phyloP scores from a whole-genome alignment of 1,140 invertebrate species.

The Caligus rogercresseyi region DNA sequence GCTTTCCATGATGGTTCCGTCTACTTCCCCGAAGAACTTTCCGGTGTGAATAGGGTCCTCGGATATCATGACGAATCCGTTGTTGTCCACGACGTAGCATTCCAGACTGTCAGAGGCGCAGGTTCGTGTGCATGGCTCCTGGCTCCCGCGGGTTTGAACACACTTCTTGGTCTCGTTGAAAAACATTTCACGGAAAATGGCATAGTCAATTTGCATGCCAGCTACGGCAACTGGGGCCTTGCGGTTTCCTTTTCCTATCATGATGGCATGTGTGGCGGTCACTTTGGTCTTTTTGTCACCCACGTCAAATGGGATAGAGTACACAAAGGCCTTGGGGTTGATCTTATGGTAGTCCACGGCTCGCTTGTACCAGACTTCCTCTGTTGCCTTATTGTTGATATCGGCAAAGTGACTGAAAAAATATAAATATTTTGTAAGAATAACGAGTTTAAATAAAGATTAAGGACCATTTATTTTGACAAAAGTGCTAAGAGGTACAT shows the following conservation, averaged over 20 bases:
- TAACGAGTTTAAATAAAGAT: too few species aligned
- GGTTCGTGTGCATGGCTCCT: constrained; percentile 50
- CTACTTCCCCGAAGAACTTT: constrained; percentile 75
- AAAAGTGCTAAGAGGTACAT: too few species aligned
- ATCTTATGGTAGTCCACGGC: constrained; percentile 73
- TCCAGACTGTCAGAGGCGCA: constrained; percentile 67
- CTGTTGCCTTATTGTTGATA: constrained; percentile 56
- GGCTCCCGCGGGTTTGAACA: background rate
- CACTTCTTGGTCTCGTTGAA: constrained; percentile 31
- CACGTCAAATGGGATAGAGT: constrained; percentile 69
- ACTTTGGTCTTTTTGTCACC: constrained; percentile 51
- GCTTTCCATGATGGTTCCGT: constrained; percentile 85
- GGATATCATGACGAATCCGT: constrained; percentile 78
- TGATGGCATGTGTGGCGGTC: constrained; percentile 70
- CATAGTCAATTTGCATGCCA: constrained; percentile 63
- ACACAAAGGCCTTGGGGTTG: constrained; percentile 74
- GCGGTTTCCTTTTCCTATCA: constrained; percentile 52
- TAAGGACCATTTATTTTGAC: too few species aligned
- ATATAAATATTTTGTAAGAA: constrained; percentile 4
- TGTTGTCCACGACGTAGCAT: constrained; percentile 79
- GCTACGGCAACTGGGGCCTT: constrained; percentile 74
- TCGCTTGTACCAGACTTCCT: constrained; percentile 76
- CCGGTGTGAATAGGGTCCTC: constrained; percentile 63
- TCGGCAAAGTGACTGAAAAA: constrained; percentile 57
- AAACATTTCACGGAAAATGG: constrained; percentile 57